phyloP scores from a whole-genome alignment of 2,113 vertebrate species.

The Dissostichus mawsoni region DNA sequence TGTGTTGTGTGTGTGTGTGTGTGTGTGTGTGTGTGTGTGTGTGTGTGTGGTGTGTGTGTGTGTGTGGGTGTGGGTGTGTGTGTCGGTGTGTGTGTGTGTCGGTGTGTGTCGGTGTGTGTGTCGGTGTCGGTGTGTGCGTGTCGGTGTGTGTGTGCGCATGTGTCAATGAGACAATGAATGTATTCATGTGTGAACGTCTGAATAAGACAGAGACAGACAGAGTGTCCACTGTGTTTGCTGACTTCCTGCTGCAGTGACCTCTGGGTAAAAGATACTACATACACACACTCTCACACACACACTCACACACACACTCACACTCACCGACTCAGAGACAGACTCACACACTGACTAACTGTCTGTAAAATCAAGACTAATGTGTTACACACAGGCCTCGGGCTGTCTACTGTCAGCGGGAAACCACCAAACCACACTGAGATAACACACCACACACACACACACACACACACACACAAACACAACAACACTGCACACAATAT shows the following conservation, averaged over 20 bases:
- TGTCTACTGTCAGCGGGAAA: conserved; percentile 37
- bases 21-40: conserved; percentile 25
- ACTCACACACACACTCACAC: conserved; percentile 7
- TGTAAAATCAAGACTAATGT: conserved; percentile 39
- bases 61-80: conserved; percentile 24
- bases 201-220: conserved; percentile 48
- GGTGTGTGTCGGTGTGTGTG: too few relatives aligned
- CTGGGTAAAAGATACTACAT: conserved; percentile 47
- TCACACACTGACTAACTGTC: conserved; percentile 30
- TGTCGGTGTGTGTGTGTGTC: conserved; percentile 32
- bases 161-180: conserved; percentile 49
- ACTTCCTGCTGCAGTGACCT: conserved; percentile 46
- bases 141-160: conserved; percentile 19
- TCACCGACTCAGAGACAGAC: neutral
- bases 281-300: conserved; percentile 25
- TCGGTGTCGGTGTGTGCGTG: conserved; percentile 23
- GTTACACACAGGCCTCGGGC: conserved; percentile 16
- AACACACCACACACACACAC: conserved; percentile 30
- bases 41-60: conserved; percentile 37
- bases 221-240: conserved; percentile 51
- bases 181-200: conserved; percentile 63
- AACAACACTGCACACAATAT: neutral
- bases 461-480: conserved; percentile 27
- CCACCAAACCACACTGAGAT: conserved; percentile 35
- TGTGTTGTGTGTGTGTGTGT: conserved; percentile 35